These are phyloP conservation scores for Phalera bucephala DNA, from an alignment of 2,888 invertebrate species.

Conservation along the genomic window DNA sequence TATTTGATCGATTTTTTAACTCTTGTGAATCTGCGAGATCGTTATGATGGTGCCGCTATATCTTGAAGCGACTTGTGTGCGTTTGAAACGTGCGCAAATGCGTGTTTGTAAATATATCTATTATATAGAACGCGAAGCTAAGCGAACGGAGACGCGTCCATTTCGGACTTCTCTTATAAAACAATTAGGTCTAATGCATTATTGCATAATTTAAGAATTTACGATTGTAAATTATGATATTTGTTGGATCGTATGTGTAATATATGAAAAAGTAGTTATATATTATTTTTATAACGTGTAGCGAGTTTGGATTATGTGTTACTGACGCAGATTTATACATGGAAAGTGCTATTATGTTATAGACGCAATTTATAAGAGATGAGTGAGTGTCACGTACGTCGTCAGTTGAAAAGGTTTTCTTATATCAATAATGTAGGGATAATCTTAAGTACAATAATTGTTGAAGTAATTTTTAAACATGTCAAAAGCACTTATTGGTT, in stretches of 20 bases:
- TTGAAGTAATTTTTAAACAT: conserved; percentile 65
- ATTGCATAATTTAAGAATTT: conserved; percentile 59
- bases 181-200: conserved; percentile 44
- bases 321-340: conserved; percentile 46
- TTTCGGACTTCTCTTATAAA: conserved; percentile 35
- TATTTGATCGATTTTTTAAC: conserved; percentile 19
- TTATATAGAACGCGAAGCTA: conserved; percentile 21
- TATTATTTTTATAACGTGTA: conserved; percentile 69
- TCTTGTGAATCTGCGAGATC: conserved; percentile 27
- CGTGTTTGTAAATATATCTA: conserved; percentile 48
- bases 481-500: conserved; percentile 69
- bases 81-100: conserved; percentile 47
- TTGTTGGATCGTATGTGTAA: conserved; percentile 75
- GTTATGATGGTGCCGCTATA: conserved; percentile 35
- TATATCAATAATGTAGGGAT: conserved; percentile 65
- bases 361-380: conserved; percentile 26
- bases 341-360: conserved; percentile 47
- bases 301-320: conserved; percentile 47
- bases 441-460: conserved; percentile 80
- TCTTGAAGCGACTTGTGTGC: conserved; percentile 32
- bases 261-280: conserved; percentile 69
- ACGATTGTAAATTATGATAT: conserved; percentile 77
- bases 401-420: conserved; percentile 35
- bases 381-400: conserved; percentile 23
- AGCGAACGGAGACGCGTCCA: conserved; percentile 17